Evolutionary conservation across 2,113 vertebrate genomes (phyloP).

Genomic region (Seriola aureovittata): DNA sequence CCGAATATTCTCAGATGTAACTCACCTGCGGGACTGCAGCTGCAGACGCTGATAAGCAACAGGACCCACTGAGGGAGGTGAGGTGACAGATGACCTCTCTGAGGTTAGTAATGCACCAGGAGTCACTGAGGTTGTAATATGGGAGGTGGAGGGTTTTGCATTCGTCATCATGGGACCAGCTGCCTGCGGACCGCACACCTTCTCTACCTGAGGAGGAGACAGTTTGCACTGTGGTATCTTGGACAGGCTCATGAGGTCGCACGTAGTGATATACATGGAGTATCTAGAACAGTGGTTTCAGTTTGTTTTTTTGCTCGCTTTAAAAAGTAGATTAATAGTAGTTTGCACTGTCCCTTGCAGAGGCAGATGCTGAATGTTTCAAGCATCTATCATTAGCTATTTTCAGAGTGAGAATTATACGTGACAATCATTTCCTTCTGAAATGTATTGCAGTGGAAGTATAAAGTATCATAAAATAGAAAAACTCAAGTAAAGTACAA

Average conservation of each 20-base stretch:
- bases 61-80: not conserved
- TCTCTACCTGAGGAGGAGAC: constrained; percentile 86
- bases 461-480: too few species aligned
- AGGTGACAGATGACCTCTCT: constrained; percentile 32
- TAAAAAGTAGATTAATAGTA: too few species aligned
- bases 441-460: too few species aligned
- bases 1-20: not conserved
- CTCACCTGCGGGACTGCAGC: constrained; percentile 68
- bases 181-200: constrained; percentile 87
- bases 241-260: not conserved
- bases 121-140: constrained; percentile 6
- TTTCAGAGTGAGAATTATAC: too few species aligned
- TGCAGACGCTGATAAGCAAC: constrained; percentile 19
- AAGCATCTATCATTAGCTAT: too few species aligned
- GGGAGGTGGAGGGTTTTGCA: not conserved
- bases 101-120: constrained; percentile 8
- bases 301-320: not conserved
- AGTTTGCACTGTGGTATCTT: constrained; percentile 45
- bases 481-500: too few species aligned
- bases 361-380: too few species aligned
- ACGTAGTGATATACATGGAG: not conserved
- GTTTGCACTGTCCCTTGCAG: too few species aligned
- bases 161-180: constrained; percentile 45
- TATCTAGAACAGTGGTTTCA: not conserved
- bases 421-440: too few species aligned